phyloP scores from a whole-genome alignment of 2,888 invertebrate genomes.

The Fabriciana adippe region DNA sequence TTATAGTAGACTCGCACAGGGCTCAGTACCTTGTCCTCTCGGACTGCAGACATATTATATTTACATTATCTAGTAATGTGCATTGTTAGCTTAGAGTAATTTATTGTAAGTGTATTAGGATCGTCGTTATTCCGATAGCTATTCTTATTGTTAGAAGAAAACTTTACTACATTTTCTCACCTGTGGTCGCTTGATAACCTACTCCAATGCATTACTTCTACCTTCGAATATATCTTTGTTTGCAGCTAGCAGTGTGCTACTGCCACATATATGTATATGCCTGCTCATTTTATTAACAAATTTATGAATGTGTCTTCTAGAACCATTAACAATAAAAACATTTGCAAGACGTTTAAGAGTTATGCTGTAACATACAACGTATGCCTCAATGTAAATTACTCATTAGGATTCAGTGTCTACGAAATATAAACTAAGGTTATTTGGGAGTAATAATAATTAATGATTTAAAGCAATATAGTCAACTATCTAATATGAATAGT shows the following conservation, averaged over 20 bases:
- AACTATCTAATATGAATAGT: slow-evolving; percentile 61
- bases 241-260: slow-evolving; percentile 39
- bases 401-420: slow-evolving; percentile 30
- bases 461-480: slow-evolving; percentile 56
- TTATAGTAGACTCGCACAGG: slow-evolving; percentile 64
- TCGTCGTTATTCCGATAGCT: slow-evolving; percentile 64
- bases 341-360: background rate
- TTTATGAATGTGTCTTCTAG: slow-evolving; percentile 43
- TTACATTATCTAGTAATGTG: slow-evolving; percentile 71
- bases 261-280: slow-evolving; percentile 35
- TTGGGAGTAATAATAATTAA: slow-evolving; percentile 31
- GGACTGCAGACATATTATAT: slow-evolving; percentile 68
- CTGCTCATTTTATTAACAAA: slow-evolving; percentile 45
- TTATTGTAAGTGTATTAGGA: slow-evolving; percentile 76
- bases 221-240: slow-evolving; percentile 43
- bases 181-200: slow-evolving; percentile 61
- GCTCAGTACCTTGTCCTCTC: slow-evolving; percentile 71
- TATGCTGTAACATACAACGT: slow-evolving; percentile 8
- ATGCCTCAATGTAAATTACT: slow-evolving; percentile 29
- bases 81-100: slow-evolving; percentile 78
- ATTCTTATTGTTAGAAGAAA: slow-evolving; percentile 54
- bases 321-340: slow-evolving; percentile 24
- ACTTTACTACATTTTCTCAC: slow-evolving; percentile 63
- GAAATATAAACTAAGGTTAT: slow-evolving; percentile 32
- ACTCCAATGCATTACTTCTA: slow-evolving; percentile 57